Percentiles rank a stretch among this genome's conserved stretches.
phyloP scores from a whole-genome alignment of 2,888 invertebrate genomes.

The Acanthosepion lycidas region DNA sequence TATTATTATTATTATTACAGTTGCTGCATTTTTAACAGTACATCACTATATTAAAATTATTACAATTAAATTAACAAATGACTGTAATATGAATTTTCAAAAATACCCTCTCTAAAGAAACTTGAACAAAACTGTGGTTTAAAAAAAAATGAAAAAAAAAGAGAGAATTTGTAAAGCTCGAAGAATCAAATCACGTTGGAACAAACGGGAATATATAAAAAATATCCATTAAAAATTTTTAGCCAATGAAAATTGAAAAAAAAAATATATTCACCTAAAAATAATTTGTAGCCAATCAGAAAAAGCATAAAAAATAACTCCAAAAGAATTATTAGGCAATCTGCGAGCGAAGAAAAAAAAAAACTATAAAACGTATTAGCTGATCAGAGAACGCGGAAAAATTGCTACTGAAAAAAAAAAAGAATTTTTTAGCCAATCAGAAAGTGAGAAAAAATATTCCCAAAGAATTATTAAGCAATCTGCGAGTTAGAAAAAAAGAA shows the following conservation, averaged over 20 bases:
- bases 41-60: neutral
- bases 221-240: constrained; percentile 21
- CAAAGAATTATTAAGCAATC: neutral
- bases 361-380: neutral
- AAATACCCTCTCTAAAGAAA: neutral
- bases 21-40: neutral
- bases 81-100: neutral
- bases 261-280: neutral
- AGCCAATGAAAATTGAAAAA: constrained; percentile 20
- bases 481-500: no score
- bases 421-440: no score
- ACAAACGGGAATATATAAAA: neutral
- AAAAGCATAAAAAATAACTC: neutral
- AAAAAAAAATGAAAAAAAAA: neutral
- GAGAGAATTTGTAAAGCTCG: neutral
- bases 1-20: neutral
- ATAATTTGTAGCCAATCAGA: neutral
- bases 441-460: neutral
- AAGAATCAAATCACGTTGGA: neutral
- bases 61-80: neutral
- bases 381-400: neutral
- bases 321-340: neutral
- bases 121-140: neutral
- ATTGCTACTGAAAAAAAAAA: neutral
- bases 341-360: neutral